Evolutionary conservation across 1,140 invertebrate genomes (phyloP), one percentile per base, ranked within the genome.

Genomic region (Ostrea denselamellosa): DNA sequence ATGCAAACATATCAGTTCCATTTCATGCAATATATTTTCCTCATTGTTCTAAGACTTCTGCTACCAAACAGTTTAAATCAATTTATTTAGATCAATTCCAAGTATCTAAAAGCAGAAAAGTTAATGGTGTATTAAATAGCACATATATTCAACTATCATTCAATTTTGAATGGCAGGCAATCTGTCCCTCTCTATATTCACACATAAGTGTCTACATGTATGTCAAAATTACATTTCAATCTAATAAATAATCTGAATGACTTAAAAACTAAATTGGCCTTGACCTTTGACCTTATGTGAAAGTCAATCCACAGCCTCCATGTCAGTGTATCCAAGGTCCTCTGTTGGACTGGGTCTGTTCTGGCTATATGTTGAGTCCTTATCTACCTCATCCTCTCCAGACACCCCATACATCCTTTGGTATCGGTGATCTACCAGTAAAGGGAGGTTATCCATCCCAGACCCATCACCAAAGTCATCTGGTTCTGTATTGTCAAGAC

Each of bases 241-340:
- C 68, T 28, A 83, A n/a, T 52, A 81, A 51, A 34, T 17, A 19
- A 81, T 71, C 28, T 10, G n/a, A 25, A 44, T 51, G 25, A 82
- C 17, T 19, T 22, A 83, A 10, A 22, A 83, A 53, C n/a, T 10
- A 52, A 54, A 52, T 53, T 53, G 34, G 53, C n/a, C n/a, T 83
- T 51, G 17, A 19, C 5, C 22, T 52, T 83, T 22, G 5, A 51
- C 19, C 14, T 22, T 81, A 44, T 14, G 51, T 19, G n/a, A n/a
- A 83, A 53, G 19, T 92, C 87, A 94, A 88, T 94, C 93, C 14
- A 94, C 93, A 62, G 92, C 91, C 85, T 94, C 93, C 93, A 94
- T 94, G 83, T 94, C 93, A 17, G 92, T 94, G 85, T 93, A 94
- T 22, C 89, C 90, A 0, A 53, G 68, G 10, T n/a, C 82, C 25